Conservation (phyloP, 2,888 invertebrate genomes). For the Cryptus armator region DNA sequence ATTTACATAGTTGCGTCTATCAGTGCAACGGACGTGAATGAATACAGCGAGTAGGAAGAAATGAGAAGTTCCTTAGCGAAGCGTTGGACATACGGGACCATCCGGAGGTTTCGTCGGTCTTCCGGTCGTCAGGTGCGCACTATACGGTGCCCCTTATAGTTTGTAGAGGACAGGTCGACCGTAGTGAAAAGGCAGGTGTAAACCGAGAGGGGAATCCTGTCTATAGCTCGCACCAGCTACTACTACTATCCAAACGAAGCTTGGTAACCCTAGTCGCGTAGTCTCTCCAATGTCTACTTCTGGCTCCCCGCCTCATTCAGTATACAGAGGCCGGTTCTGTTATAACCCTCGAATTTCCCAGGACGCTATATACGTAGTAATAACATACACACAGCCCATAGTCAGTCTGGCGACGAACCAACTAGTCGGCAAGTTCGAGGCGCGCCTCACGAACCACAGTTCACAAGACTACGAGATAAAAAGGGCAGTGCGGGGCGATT, state of each 20-base stretch:
- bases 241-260: constrained; percentile 34
- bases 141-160: constrained; percentile 42
- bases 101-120: constrained; percentile 69
- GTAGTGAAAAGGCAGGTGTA: constrained; percentile 78
- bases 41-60: neutral
- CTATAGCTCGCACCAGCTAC: constrained; percentile 7
- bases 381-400: neutral
- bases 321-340: constrained; percentile 2
- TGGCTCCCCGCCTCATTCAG: constrained; percentile 8
- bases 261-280: constrained; percentile 32
- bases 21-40: constrained; percentile 1
- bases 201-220: constrained; percentile 41
- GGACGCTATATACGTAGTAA: neutral
- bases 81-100: constrained; percentile 67
- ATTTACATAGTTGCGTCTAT: neutral
- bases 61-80: neutral
- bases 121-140: constrained; percentile 78
- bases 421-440: neutral
- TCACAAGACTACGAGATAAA: neutral
- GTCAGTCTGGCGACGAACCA: neutral
- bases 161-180: constrained; percentile 56
- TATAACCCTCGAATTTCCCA: constrained; percentile 26
- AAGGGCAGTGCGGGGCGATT: constrained; percentile 7
- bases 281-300: constrained; percentile 11
- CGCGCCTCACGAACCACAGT: neutral